Conservation (phyloP, 1,140 invertebrate species). For the Megalopta genalis region DNA sequence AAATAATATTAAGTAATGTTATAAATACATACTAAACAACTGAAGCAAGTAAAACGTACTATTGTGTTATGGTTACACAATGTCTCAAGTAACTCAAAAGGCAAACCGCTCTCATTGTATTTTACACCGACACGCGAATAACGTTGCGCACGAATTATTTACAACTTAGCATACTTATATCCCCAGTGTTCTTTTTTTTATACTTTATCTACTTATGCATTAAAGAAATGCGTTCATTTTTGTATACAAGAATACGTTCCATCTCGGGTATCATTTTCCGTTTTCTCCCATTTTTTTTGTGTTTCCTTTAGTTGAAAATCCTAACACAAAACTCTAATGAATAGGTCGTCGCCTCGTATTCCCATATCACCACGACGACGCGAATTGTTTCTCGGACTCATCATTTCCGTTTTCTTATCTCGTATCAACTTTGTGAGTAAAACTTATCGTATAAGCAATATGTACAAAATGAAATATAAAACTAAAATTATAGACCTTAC, state of each 20-base stretch:
- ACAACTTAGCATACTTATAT: conserved; percentile 49
- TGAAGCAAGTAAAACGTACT: conserved; percentile 38
- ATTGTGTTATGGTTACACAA: conserved; percentile 32
- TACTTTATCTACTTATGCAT: conserved; percentile 56
- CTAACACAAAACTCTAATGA: conserved; percentile 16
- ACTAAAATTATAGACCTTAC: conserved; percentile 51
- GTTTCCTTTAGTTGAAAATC: conserved; percentile 42
- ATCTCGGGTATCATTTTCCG: not conserved
- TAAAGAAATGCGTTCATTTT: conserved; percentile 57
- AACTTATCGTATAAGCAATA: conserved; percentile 56
- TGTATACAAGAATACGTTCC: conserved; percentile 61
- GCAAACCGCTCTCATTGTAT: conserved; percentile 23
- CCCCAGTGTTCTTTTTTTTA: conserved; percentile 31
- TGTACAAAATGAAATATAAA: conserved; percentile 64
- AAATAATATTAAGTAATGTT: conserved; percentile 57
- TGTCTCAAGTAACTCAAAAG: conserved; percentile 22
- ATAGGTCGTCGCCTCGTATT: conserved; percentile 23
- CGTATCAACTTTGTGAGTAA: conserved; percentile 47
- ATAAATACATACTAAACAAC: conserved; percentile 46
- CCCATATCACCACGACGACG: not conserved
- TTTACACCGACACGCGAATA: conserved; percentile 38
- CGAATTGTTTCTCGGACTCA: conserved; percentile 6
- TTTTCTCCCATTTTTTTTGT: conserved; percentile 19
- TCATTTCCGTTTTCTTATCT: conserved; percentile 13
- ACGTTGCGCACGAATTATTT: conserved; percentile 50